Conservation (phyloP, 2,113 vertebrate genomes). For the Xiphophorus maculatus region DNA sequence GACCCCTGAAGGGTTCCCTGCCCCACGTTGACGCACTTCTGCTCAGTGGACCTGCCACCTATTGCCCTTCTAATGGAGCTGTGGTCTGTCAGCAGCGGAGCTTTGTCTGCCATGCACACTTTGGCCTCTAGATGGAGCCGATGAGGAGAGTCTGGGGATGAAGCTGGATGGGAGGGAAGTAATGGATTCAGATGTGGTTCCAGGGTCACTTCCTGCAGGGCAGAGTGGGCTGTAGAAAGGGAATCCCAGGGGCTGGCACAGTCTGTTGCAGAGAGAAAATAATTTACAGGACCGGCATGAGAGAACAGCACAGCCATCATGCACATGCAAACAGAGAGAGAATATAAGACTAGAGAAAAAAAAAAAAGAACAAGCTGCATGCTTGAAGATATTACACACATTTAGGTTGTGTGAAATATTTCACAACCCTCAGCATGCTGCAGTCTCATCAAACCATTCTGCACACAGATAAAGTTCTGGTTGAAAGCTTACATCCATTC, state of each 20-base stretch:
- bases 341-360: background rate
- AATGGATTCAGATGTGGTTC: constrained; percentile 89
- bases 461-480: background rate
- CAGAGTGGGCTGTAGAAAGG: constrained; percentile 93
- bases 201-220: constrained; percentile 96
- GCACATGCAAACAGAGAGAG: constrained; percentile 49
- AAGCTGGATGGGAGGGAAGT: constrained; percentile 93
- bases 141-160: constrained; percentile 89
- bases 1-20: constrained; percentile 74
- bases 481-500: background rate
- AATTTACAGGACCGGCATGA: constrained; percentile 28
- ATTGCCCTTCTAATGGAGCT: constrained; percentile 71
- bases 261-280: constrained; percentile 81
- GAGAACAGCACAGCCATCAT: constrained; percentile 42
- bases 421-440: constrained; percentile 33
- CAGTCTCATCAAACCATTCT: constrained; percentile 39
- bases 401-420: constrained; percentile 28
- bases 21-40: constrained; percentile 80
- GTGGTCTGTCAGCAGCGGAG: constrained; percentile 68
- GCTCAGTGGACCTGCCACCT: constrained; percentile 90
- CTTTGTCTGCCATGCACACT: constrained; percentile 72
- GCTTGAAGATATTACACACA: constrained; percentile 27
- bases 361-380: constrained; percentile 33
- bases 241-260: constrained; percentile 91
- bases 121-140: constrained; percentile 88